Base-by-base conservation (phyloP, 2,888 invertebrate species). In the Zeuzera pyrina region DNA sequence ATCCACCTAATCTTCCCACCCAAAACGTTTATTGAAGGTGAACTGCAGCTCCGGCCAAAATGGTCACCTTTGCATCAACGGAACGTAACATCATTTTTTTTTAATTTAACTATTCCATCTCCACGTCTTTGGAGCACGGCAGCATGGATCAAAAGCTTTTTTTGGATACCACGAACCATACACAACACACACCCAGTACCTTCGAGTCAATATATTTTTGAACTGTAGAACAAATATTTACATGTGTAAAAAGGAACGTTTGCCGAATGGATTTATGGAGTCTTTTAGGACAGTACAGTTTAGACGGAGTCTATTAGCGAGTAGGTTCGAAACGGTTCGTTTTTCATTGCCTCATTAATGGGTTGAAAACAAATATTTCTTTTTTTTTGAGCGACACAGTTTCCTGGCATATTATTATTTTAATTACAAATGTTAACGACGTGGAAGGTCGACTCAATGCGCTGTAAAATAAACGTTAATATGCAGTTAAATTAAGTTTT, bases 81-180 rank as follows among this genome's bases (percentile, higher is more conserved):
- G 59, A 64, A 63, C 67, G 61, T 52, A 47, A 58, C 57, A 59
- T 61, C 58, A 56, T 65, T 70, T 45, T 44, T 46, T 45, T 63
- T 64, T 57, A 58, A 63, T 61, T 66, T 56, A 53, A 60, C 61
- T 62, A 67, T 67, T 56, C 55, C 59, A 60, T 67, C 66, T 64
- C 56, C 55, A 47, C 50, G 57, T 56, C 69, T 65, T 61, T 61
- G 68, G 67, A 61, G 50, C 39, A 42, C 52, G 57, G 43, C 54
- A 52, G 53, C 50, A 60, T 45, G 52, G 55, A 66, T 65, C 59
- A 63, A 61, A 58, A 55, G 42, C 41, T 54, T 39, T 38, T 31
- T 68, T 64, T 58, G 31, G 35, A 15, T 25, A 31, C 27, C 34
- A 14, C 31, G 33, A 34, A 38, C 32, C 39, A 30, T 33, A 30